These are phyloP conservation scores for Gambelia wislizenii DNA, from an alignment of 2,797 vertebrate species.

Conservation along the genomic window DNA sequence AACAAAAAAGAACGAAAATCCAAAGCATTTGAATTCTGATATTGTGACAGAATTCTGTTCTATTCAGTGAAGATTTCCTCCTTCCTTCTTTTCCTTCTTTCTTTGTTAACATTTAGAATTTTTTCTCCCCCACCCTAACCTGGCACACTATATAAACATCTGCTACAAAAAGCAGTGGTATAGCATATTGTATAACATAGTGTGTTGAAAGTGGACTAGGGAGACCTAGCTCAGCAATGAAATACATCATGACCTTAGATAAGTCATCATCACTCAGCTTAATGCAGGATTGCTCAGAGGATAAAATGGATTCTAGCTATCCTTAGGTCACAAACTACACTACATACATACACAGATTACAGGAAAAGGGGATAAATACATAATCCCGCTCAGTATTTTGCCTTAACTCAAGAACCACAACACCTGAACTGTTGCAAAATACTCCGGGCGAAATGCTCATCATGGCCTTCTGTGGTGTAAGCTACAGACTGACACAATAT, in stretches of 20 bases:
- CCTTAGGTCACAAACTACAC: not conserved
- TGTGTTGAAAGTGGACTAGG: not conserved
- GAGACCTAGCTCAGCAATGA: not conserved
- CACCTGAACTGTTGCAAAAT: not conserved
- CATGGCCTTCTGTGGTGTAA: not conserved
- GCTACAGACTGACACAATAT: not conserved
- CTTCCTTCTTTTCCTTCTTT: not conserved
- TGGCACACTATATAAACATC: not conserved
- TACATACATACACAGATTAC: not conserved
- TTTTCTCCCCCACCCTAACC: not conserved
- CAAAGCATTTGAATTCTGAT: not conserved
- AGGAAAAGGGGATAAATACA: not conserved
- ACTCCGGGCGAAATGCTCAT: not conserved
- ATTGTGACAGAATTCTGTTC: not conserved
- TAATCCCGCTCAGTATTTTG: not conserved
- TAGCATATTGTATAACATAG: not conserved
- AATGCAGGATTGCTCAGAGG: not conserved
- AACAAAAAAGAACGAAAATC: too few relatives aligned
- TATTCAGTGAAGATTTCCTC: not conserved
- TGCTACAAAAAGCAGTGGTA: not conserved
- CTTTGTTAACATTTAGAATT: not conserved
- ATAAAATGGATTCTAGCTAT: not conserved
- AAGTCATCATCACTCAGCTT: not conserved
- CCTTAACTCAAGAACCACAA: not conserved
- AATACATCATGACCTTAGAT: not conserved